Evolutionary conservation across 2,797 vertebrate genomes (phyloP), one percentile per base, ranked within the genome.

Genomic region (Sebastes itinus): DNA sequence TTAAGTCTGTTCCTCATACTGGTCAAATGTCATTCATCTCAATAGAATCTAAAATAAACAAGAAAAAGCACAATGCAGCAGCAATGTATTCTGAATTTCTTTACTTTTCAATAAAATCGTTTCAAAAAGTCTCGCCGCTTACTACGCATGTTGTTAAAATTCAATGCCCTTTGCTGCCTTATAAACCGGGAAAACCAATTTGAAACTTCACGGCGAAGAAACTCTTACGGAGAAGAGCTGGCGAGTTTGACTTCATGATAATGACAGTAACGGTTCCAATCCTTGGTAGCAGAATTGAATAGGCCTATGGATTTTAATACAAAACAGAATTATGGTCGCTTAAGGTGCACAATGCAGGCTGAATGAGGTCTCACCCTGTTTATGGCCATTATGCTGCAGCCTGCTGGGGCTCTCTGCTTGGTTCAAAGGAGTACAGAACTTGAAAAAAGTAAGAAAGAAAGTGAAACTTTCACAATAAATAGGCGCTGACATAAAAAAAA

Each of bases 281-380:
- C 55, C 54, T 38, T 12, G 3, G 72, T 49, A 59, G 54, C 42
- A 77, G 61, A 84, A 81, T 32, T 60, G 62, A 82, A 85, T 18
- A 60, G 62, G 73, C n/a, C n/a, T 4, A 16, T 58, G 22, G 59
- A 77, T 63, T 78, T 81, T 80, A 80, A 77, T 70, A 77, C 28
- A 82, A 75, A 77, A 32, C 35, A 60, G 49, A 78, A 74, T 68
- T 65, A 28, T 62, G 80, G 72, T 77, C 33, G 4, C 70, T 81
- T 75, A 49, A 82, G 60, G 27, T 72, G 61, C 35, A 73, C 33
- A 81, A 59, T n/a, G 20, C 14, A 30, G 35, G 74, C 62, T 59
- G 61, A 86, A 87, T 72, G 62, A 78, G 67, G 69, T 66, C 61
- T 38, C 38, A 71, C 23, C 33, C 38, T 16, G 38, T 61, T 77